Conservation (phyloP, 2,888 invertebrate genomes). For the Chironomus tentans region DNA sequence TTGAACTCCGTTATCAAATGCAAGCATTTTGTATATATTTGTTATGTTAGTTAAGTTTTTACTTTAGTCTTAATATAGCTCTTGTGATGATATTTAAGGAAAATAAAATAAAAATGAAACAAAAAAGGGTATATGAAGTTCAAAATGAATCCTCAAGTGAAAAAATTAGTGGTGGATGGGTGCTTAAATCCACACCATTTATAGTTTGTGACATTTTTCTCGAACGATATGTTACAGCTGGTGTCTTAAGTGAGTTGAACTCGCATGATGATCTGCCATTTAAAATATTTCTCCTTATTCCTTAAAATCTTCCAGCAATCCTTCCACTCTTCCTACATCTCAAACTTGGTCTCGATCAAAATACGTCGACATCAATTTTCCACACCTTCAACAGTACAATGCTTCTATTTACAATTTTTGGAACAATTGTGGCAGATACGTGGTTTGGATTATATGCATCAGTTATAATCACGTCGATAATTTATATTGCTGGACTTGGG, state of each 20-base stretch:
- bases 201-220: neutral
- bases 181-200: neutral
- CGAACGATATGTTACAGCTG: neutral
- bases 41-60: too few species aligned
- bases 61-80: too few species aligned
- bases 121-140: neutral
- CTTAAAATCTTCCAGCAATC: conserved; percentile 50
- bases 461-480: conserved; percentile 61
- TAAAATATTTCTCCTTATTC: neutral
- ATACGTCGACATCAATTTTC: conserved; percentile 62
- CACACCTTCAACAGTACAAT: conserved; percentile 64
- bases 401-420: conserved; percentile 67
- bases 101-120: neutral
- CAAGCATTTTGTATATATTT: too few species aligned
- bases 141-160: neutral
- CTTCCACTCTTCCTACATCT: conserved; percentile 63
- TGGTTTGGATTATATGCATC: conserved; percentile 68
- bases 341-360: conserved; percentile 52
- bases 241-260: neutral
- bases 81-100: neutral
- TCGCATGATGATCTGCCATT: neutral
- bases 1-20: too few species aligned
- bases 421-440: conserved; percentile 34
- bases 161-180: neutral
- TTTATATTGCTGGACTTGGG: conserved; percentile 62